Percentiles rank a stretch among this genome's conserved stretches.
phyloP scores from a whole-genome alignment of 2,888 invertebrate species.

The Dermolepida albohirtum region DNA sequence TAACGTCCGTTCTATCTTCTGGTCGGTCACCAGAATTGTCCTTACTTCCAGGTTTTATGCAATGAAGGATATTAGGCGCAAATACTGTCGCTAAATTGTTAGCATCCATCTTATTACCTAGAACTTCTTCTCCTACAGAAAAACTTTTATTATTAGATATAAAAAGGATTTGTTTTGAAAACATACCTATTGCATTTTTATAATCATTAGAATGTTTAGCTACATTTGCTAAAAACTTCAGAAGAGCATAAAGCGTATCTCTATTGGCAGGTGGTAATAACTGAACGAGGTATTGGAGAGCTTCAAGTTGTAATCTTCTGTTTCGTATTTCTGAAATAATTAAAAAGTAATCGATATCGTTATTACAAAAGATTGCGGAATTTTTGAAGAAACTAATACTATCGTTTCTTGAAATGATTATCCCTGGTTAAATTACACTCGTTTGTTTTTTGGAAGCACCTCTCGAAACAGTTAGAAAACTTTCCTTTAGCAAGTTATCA shows the following conservation, averaged over 20 bases:
- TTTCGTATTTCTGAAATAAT: slow-evolving; percentile 79
- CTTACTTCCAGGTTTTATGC: slow-evolving; percentile 70
- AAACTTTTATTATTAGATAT: neutral
- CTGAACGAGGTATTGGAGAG: slow-evolving; percentile 85
- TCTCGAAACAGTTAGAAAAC: too few species aligned
- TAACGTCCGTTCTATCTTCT: slow-evolving; percentile 87
- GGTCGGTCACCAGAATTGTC: slow-evolving; percentile 71
- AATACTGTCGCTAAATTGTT: slow-evolving; percentile 93
- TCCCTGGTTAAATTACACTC: too few species aligned
- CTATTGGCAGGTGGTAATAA: slow-evolving; percentile 88
- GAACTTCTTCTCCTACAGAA: slow-evolving; percentile 68
- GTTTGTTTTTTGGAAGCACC: too few species aligned
- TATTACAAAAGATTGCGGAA: slow-evolving; percentile 11
- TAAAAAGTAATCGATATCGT: neutral
- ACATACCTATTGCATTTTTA: slow-evolving; percentile 66
- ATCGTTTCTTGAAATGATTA: too few species aligned
- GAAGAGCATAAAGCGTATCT: slow-evolving; percentile 86
- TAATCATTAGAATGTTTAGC: slow-evolving; percentile 79
- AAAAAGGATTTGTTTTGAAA: neutral
- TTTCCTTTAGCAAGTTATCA: too few species aligned
- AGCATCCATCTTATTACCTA: slow-evolving; percentile 95
- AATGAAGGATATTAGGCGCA: slow-evolving; percentile 93
- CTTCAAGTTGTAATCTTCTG: slow-evolving; percentile 84
- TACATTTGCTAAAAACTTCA: slow-evolving; percentile 84
- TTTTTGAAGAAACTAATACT: too few species aligned